Percentiles rank a stretch among this genome's conserved stretches.
phyloP scores from a whole-genome alignment of 2,888 invertebrate species.

The Itoplectis maculator region DNA sequence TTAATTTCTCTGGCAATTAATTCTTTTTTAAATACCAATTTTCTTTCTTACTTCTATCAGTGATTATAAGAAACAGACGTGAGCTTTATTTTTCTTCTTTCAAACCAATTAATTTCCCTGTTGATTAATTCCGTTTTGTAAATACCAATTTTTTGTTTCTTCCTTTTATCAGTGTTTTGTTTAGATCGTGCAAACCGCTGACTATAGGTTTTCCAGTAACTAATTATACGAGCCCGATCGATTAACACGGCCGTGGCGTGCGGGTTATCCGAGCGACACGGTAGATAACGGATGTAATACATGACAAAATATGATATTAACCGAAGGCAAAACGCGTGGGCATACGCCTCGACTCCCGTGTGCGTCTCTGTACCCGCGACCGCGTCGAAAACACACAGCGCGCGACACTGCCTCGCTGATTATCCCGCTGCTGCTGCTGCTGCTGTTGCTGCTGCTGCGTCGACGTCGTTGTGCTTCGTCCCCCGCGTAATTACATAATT shows the following conservation, averaged over 20 bases:
- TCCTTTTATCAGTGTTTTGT: neutral
- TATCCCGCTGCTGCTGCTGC: no score
- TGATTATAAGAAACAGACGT: neutral
- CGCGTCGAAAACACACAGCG: conserved; percentile 27
- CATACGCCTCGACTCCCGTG: no score
- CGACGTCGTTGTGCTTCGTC: conserved; percentile 34
- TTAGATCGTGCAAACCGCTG: neutral
- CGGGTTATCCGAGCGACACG: neutral
- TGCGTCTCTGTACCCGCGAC: neutral
- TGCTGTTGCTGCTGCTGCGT: no score
- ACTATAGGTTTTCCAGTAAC: neutral
- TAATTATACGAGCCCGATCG: conserved; percentile 5
- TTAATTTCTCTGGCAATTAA: no score
- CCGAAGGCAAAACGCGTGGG: conserved; percentile 4
- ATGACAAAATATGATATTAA: conserved; percentile 20
- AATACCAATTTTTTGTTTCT: no score
- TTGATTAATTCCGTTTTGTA: neutral
- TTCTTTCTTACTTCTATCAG: no score
- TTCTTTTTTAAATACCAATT: no score
- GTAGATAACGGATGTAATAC: conserved; percentile 11
- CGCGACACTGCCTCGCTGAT: conserved; percentile 48
- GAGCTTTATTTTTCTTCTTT: no score
- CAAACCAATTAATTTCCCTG: no score
- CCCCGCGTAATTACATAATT: conserved; percentile 78
- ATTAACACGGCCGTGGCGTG: neutral